Percentiles rank a stretch among this genome's conserved stretches.
These are phyloP conservation scores for Xestia ashworthii DNA, from an alignment of 2,888 invertebrate species.

Conservation along the genomic window DNA sequence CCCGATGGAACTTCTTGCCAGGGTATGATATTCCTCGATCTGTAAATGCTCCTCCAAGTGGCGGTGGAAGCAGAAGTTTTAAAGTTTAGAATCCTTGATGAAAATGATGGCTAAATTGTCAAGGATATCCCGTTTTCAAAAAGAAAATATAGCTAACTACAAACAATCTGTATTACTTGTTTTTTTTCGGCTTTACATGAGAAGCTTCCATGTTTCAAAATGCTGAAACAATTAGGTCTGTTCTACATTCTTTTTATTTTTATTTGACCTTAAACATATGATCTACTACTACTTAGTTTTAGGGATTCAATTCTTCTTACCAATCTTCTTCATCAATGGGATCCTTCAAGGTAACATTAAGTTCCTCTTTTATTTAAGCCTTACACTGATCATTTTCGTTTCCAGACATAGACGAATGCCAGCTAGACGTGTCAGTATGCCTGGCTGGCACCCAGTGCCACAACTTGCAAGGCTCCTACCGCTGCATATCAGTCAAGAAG, in stretches of 20 bases:
- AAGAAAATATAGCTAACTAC: background rate
- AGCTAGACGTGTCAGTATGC: conserved; percentile 90
- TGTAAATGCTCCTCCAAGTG: background rate
- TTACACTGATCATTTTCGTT: conserved; percentile 11
- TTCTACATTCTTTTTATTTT: background rate
- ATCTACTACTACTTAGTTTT: background rate
- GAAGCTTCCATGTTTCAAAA: background rate
- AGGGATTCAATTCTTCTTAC: background rate
- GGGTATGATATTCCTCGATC: conserved; percentile 79
- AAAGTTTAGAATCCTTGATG: background rate
- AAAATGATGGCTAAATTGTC: background rate
- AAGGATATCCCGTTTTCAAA: background rate
- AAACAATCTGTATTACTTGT: too few relatives aligned
- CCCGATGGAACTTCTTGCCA: conserved; percentile 92
- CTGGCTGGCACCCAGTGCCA: conserved; percentile 90
- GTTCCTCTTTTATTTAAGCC: background rate
- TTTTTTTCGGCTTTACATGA: too few relatives aligned
- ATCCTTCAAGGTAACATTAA: too few relatives aligned
- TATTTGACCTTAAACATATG: background rate
- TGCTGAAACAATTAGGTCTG: background rate
- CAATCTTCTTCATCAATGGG: background rate
- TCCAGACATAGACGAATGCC: conserved; percentile 95
- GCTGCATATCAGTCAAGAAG: conserved; percentile 87
- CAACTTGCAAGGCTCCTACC: conserved; percentile 93
- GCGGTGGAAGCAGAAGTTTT: background rate